Percentiles rank a stretch among this genome's conserved stretches.
phyloP scores from a whole-genome alignment of 2,888 invertebrate species.

The Athripsodes cinereus region DNA sequence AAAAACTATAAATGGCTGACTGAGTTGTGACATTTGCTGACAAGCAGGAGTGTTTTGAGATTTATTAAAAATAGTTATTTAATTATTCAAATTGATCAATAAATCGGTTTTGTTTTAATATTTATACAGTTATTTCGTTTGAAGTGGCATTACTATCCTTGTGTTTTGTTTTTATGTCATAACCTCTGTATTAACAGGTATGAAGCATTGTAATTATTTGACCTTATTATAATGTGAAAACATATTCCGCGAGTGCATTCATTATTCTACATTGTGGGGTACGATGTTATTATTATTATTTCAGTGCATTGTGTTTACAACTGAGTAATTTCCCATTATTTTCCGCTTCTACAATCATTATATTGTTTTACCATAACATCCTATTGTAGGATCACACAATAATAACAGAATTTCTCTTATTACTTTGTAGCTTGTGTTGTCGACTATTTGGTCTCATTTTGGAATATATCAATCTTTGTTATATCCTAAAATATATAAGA shows the following conservation, averaged over 20 bases:
- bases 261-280: background rate
- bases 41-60: constrained; percentile 16
- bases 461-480: no score
- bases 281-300: background rate
- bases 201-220: constrained; percentile 20
- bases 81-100: no score
- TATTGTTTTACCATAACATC: background rate
- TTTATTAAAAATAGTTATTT: background rate
- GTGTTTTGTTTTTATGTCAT: constrained; percentile 1
- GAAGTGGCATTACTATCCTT: background rate
- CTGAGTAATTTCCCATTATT: constrained; percentile 7
- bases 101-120: no score
- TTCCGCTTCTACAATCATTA: background rate
- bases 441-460: background rate
- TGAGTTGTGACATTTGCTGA: constrained; percentile 24
- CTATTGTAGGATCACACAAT: background rate
- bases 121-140: no score
- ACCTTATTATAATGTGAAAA: constrained; percentile 20
- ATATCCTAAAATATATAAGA: no score
- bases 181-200: constrained; percentile 23
- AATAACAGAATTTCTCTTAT: background rate
- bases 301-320: constrained; percentile 4
- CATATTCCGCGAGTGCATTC: constrained; percentile 6
- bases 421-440: background rate
- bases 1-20: constrained; percentile 8